A percentile compares a stretch with the other conserved stretches of the same genome.
phyloP scores from a whole-genome alignment of 2,888 invertebrate species.

The Mesorhabditis sp. region DNA sequence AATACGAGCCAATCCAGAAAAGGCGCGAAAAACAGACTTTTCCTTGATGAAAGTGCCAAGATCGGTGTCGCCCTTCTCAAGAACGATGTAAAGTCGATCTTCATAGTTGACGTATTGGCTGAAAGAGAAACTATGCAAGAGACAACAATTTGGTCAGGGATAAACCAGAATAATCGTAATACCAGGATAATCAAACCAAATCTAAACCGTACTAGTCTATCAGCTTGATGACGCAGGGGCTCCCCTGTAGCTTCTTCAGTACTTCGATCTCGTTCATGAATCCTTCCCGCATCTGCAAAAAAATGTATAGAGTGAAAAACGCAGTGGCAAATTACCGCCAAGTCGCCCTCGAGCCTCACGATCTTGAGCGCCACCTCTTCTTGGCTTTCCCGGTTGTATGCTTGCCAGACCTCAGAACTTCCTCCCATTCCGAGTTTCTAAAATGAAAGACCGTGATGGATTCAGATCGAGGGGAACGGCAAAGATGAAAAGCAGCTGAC shows the following conservation, averaged over 20 bases:
- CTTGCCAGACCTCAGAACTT: slow-evolving; percentile 72
- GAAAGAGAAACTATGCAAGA: neutral
- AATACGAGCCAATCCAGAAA: slow-evolving; percentile 74
- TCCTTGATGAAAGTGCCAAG: slow-evolving; percentile 67
- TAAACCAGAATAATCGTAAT: neutral
- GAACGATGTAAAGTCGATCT: slow-evolving; percentile 74
- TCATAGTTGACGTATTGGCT: slow-evolving; percentile 57
- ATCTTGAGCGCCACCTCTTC: slow-evolving; percentile 66
- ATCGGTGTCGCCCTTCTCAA: slow-evolving; percentile 90
- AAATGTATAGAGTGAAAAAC: neutral
- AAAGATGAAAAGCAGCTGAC: neutral
- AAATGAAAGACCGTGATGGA: neutral
- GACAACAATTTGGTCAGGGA: neutral
- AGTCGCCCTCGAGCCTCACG: slow-evolving; percentile 68
- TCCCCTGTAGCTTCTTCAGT: slow-evolving; percentile 73
- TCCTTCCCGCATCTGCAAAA: slow-evolving; percentile 66
- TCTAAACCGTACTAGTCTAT: slow-evolving; percentile 75
- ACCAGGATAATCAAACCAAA: slow-evolving; percentile 6
- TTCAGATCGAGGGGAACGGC: neutral
- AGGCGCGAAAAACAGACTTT: neutral
- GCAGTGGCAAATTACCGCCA: slow-evolving; percentile 65
- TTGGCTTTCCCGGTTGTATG: slow-evolving; percentile 67
- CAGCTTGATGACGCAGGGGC: slow-evolving; percentile 77
- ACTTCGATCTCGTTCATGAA: slow-evolving; percentile 85
- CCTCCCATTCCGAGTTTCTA: slow-evolving; percentile 78